Conservation (phyloP, 2,797 vertebrate genomes). For the Distichodus sexfasciatus region DNA sequence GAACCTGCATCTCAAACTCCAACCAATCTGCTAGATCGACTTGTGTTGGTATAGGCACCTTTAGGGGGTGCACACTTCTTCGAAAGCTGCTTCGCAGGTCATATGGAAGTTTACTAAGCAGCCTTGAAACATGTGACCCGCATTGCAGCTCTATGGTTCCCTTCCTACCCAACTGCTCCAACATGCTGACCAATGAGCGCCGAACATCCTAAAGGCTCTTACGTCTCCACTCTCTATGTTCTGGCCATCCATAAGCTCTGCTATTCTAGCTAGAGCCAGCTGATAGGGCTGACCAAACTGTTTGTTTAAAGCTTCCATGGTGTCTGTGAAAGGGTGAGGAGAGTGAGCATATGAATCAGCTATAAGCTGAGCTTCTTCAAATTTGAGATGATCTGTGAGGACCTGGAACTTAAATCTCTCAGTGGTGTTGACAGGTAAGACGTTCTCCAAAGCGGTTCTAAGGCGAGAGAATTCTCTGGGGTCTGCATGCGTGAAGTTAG, state of each 20-base stretch:
- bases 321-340: neutral
- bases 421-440: neutral
- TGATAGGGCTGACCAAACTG: neutral
- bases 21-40: constrained; percentile 3
- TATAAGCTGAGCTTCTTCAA: too few relatives aligned
- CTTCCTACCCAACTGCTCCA: neutral
- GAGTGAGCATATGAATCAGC: too few relatives aligned
- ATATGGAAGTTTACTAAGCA: neutral
- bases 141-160: neutral
- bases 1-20: constrained; percentile 5
- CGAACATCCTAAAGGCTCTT: neutral
- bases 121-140: neutral
- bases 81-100: neutral
- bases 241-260: neutral
- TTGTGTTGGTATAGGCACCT: neutral
- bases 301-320: neutral
- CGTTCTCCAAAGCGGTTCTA: neutral
- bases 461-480: neutral
- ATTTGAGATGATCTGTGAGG: too few relatives aligned
- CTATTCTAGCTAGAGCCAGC: neutral
- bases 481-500: neutral
- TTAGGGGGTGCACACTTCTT: constrained; percentile 7
- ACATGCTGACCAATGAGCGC: neutral
- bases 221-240: neutral
- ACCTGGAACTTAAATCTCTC: neutral